Evolutionary conservation across 2,888 invertebrate genomes (phyloP).

Genomic region (Urechis unicinctus): DNA sequence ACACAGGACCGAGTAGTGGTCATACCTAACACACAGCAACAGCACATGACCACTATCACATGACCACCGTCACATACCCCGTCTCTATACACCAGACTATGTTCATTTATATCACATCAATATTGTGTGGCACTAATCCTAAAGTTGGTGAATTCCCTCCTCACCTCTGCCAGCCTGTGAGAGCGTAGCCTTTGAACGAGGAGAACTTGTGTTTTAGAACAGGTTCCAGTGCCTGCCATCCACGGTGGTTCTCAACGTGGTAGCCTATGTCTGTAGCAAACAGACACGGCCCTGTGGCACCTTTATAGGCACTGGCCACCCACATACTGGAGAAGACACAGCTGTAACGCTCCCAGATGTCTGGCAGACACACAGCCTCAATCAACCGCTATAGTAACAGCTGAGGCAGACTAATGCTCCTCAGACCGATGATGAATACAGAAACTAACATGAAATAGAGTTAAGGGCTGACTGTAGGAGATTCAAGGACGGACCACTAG

Average conservation of each 20-base stretch:
- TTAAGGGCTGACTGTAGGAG: too few relatives aligned
- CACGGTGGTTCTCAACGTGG: constrained; percentile 66
- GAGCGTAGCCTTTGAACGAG: constrained; percentile 46
- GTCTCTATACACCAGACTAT: too few relatives aligned
- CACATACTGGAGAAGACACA: constrained; percentile 65
- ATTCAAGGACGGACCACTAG: too few relatives aligned
- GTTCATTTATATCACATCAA: too few relatives aligned
- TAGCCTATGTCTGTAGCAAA: constrained; percentile 62
- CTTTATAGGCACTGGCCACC: constrained; percentile 81
- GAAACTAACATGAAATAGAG: too few relatives aligned
- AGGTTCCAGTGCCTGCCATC: constrained; percentile 59
- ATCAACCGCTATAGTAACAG: too few relatives aligned
- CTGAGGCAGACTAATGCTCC: too few relatives aligned
- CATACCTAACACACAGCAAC: constrained; percentile 36
- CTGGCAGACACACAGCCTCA: constrained; percentile 26
- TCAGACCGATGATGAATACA: too few relatives aligned
- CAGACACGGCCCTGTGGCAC: constrained; percentile 70
- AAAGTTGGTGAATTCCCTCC: too few relatives aligned
- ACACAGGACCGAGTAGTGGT: constrained; percentile 52
- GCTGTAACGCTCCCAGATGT: constrained; percentile 60
- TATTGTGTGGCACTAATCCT: too few relatives aligned
- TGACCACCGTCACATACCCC: background rate
- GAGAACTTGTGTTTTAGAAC: constrained; percentile 33
- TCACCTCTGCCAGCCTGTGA: constrained; percentile 54
- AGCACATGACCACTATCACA: background rate